Evolutionary conservation across 2,113 vertebrate species (phyloP), one percentile per base, ranked within the genome.

Genomic region (Lates calcarifer): DNA sequence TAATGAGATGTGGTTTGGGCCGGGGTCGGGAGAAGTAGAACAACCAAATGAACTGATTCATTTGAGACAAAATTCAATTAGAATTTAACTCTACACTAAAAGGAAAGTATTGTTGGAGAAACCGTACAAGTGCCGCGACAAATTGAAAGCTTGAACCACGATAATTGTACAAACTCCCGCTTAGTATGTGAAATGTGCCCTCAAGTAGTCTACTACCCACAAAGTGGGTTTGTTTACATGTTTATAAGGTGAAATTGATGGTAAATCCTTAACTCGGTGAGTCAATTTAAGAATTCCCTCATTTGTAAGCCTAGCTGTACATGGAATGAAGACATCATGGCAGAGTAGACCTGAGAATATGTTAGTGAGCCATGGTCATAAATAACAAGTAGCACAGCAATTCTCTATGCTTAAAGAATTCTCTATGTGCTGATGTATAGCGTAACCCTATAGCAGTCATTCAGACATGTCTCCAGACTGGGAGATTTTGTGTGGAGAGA

Each of bases 41-140:
- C 77, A 81, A 75, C 45, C 18, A 43, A 80, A 71, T 74, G 22
- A 51, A 69, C 65, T 49, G 67, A 89, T 87, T 79, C 26, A 83
- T 87, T 88, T 35, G 57, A 81, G 78, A 84, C 67, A 33, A 70
- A 77, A 87, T 90, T 90, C 33, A 88, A 86, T 89, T 92, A 89
- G 53, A 81, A 57, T 87, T 47, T 71, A 77, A 72, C 22, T 69
- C 41, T 15, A 28, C 20, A 15, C 53, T 68, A 51, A 74, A 82
- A 63, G 65, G 29, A 84, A 81, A 62, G 55, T 37, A 4, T 57
- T 85, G 74, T 66, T 20, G 20, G 58, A 72, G 57, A 81, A 84
- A 75, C 67, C 1, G 11, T 73, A 75, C 74, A 77, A 68, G 58
- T 65, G 72, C 45, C 14, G n/a, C 6, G 13, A 51, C 74, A 87